A percentile compares a stretch with the other conserved stretches of the same genome.
phyloP scores from a whole-genome alignment of 1,140 invertebrate species.

The Ladona fulva region DNA sequence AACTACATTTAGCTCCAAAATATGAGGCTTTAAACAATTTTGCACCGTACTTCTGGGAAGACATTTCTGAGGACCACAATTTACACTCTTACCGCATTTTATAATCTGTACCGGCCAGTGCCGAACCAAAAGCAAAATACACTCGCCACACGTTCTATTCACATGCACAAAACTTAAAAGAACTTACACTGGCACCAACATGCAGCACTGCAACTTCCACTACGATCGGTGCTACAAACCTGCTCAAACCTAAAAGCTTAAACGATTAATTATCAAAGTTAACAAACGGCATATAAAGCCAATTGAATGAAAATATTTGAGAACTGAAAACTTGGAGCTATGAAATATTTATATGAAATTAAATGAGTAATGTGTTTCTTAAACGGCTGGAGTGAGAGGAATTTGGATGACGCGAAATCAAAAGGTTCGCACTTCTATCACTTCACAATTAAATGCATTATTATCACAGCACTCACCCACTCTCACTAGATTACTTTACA shows the following conservation, averaged over 20 bases:
- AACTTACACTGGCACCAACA: neutral
- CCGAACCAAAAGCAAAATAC: neutral
- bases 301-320: no score
- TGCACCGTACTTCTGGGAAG: neutral
- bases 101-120: neutral
- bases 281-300: neutral
- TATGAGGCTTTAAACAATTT: neutral
- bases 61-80: neutral
- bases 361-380: no score
- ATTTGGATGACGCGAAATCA: no score
- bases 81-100: neutral
- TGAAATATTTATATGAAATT: no score
- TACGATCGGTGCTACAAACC: neutral
- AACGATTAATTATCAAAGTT: neutral
- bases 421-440: neutral
- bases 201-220: neutral
- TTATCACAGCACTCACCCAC: neutral
- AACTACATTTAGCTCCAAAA: neutral
- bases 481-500: neutral
- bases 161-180: constrained; percentile 2
- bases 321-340: no score
- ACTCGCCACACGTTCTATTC: constrained; percentile 3
- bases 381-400: no score
- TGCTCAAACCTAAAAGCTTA: neutral
- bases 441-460: neutral